A percentile compares a stretch with the other conserved stretches of the same genome.
Evolutionary conservation across 2,888 invertebrate genomes (phyloP).

Genomic region (Thelaira solivaga): DNA sequence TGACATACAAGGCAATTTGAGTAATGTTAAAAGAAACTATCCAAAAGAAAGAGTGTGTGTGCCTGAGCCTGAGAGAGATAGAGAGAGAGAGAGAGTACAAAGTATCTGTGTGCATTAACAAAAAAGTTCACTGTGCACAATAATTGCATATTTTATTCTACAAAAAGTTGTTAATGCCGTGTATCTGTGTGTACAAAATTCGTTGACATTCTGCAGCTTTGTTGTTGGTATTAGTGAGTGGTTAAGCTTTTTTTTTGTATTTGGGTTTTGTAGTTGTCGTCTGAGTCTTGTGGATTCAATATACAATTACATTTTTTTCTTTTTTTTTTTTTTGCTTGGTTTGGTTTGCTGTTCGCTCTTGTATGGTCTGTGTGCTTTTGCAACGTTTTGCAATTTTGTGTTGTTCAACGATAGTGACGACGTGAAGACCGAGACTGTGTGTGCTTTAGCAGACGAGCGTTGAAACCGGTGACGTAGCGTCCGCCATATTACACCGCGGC

Average conservation of each 20-base stretch:
- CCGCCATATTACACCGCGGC: slow-evolving; percentile 77
- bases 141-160: slow-evolving; percentile 36
- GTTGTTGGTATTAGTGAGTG: slow-evolving; percentile 38
- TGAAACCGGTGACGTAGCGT: slow-evolving; percentile 77
- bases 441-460: slow-evolving; percentile 72
- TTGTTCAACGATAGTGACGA: slow-evolving; percentile 75
- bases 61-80: background rate
- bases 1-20: slow-evolving; percentile 17
- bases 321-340: slow-evolving; percentile 9
- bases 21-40: background rate
- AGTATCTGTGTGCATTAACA: slow-evolving; percentile 49
- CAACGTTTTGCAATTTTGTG: slow-evolving; percentile 66
- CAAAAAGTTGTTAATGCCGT: slow-evolving; percentile 28
- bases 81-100: slow-evolving; percentile 11
- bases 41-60: background rate
- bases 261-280: slow-evolving; percentile 31
- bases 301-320: slow-evolving; percentile 35
- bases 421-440: slow-evolving; percentile 71
- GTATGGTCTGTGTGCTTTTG: slow-evolving; percentile 60
- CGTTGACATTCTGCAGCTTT: slow-evolving; percentile 2
- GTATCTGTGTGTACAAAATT: slow-evolving; percentile 44
- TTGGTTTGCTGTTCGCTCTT: slow-evolving; percentile 34
- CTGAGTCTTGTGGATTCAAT: slow-evolving; percentile 44
- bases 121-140: slow-evolving; percentile 54
- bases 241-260: slow-evolving; percentile 18